Conservation (phyloP, 2,888 invertebrate genomes). For the Drosophila rubida region DNA sequence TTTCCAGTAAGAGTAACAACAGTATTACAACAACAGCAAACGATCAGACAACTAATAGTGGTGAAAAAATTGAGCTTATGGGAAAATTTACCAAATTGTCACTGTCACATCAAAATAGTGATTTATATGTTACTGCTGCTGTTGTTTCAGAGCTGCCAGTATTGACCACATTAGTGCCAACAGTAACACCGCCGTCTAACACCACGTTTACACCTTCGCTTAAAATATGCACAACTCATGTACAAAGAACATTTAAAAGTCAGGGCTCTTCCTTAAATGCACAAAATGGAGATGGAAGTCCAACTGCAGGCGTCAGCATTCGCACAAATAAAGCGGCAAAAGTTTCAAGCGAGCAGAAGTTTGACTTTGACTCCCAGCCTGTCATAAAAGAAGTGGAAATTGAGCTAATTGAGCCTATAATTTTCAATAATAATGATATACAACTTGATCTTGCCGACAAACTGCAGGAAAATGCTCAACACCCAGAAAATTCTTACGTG, state of each 20-base stretch:
- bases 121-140: conserved; percentile 7
- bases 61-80: conserved; percentile 51
- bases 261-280: conserved; percentile 14
- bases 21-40: conserved; percentile 32
- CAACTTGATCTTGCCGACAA: not conserved
- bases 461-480: not conserved
- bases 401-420: conserved; percentile 68
- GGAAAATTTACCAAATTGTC: conserved; percentile 44
- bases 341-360: conserved; percentile 3
- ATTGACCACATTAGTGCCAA: conserved; percentile 26
- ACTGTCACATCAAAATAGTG: conserved; percentile 45
- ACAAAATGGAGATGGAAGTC: conserved; percentile 31
- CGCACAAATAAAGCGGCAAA: conserved; percentile 1
- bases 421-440: not conserved
- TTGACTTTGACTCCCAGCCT: conserved; percentile 19
- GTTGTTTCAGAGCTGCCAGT: conserved; percentile 18
- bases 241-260: not conserved
- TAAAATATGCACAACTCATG: conserved; percentile 9
- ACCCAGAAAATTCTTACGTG: not conserved
- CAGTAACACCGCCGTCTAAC: conserved; percentile 64
- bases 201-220: conserved; percentile 63
- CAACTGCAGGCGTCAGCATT: not conserved
- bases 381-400: conserved; percentile 80
- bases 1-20: conserved; percentile 9
- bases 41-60: conserved; percentile 39